Base-by-base conservation (phyloP, 2,113 vertebrate species). In the Tursiops truncatus region DNA sequence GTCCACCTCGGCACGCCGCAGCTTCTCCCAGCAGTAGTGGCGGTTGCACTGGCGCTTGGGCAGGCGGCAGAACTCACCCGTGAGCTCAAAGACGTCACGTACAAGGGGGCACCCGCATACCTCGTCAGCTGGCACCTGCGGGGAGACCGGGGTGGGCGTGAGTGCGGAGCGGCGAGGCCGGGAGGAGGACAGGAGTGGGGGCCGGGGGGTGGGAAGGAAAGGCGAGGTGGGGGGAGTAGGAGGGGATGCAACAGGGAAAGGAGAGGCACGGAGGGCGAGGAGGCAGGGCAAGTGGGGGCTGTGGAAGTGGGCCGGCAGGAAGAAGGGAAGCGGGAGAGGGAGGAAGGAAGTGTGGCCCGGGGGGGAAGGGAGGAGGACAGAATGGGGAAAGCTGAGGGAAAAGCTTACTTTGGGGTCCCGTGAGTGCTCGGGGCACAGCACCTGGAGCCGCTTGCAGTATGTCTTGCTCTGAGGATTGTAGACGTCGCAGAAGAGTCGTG, bases 401-500 rank as follows among this genome's bases (percentile, higher is more conserved):
- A 94, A 33, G 13, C 98, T 98, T 65, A 99, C 99, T 99, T 99
- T 99, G 41, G 99, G 99, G 97, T 99, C 99, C 95, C 99, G 98
- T 80, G 99, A 99, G 98, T 99, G 99, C 97, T 99, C 99, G 20
- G 99, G 99, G 96, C 99, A 99, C 65, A 99, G 97, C 95, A 99
- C 99, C 97, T 99, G 99, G 91, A 99, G 99, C 70, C 99, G 99
- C 90, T 99, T 99, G 97, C 99, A 99, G 96, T 99, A 99, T 0
- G 99, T 99, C 98, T 99, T 99, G 98, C 99, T 99, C 97, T 99
- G 99, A 36, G 99, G 99, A 96, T 99, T 99, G 97, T 99, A 99
- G 25, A 99, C 99, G 1, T 99, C 99, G 97, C 99, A 99, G 98
- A 99, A 99, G 73, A 99, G 99, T 89, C 99, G 98, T 20, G 99